Base-by-base conservation (phyloP, 2,113 vertebrate genomes). In the Nannobrachium achirus region DNA sequence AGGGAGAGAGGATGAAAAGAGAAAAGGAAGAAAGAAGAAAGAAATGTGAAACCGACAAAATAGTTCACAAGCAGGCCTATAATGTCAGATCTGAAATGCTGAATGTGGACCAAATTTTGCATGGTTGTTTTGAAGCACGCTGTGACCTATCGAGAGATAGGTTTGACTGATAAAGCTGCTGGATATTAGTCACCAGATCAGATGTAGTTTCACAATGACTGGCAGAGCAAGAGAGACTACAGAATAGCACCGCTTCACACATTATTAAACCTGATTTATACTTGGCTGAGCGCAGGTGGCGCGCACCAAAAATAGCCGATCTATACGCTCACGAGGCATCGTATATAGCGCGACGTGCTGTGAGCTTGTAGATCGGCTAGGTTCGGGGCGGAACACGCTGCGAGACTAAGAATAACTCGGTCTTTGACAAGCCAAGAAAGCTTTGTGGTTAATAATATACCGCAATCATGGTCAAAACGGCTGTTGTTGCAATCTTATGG, bases 131-230 rank as follows among this genome's bases (percentile, higher is more conserved):
- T 76, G 6, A 16, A 77, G 38, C 61, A 6, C 67, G 79, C 69
- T 77, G 62, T 63, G 76, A 71, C 67, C 70, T 63, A 60, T 71
- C 2, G 55, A 75, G 69, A 42, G 60, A 71, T 15, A n/a, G 52
- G 15, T 68, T 73, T 88, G 84, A 87, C 74, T 84, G 63, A 45
- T 52, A 51, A n/a, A 40, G 76, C 75, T 19, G 72, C 73, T 73
- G 69, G 63, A 80, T 81, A 76, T 78, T 84, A 85, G 42, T 81
- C 59, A 81, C 80, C 82, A 81, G 66, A 68, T 72, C 67, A 46
- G 71, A 78, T 73, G 67, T 40, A 78, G 84, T 91, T 91, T 91
- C 86, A 11, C 66, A 88, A 79, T 90, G 88, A 89, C 69, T 88
- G 52, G 73, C 41, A 58, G 76, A 38, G 63, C 82, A 64, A n/a